Evolutionary conservation across 2,888 invertebrate species (phyloP), one percentile per base, ranked within the genome.

Genomic region (Leptopilina drosophilae): DNA sequence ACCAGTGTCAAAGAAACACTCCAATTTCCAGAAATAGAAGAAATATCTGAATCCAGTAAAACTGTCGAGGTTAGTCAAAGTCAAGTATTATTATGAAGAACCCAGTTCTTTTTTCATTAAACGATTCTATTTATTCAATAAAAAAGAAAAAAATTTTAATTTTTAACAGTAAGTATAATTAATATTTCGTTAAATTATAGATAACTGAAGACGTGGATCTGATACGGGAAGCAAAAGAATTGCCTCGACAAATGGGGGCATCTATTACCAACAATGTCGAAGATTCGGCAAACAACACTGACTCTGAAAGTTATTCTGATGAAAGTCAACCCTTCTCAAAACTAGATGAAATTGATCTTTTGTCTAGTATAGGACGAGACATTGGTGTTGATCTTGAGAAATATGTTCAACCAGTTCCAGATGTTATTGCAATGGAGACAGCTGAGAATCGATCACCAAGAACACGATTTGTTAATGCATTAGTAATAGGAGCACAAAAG

Each of bases 381-480:
- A 90, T 90, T 80, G 90, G 89, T 33, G 88, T 89, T 77, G 90
- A 91, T 79, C 87, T 91, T 64, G 90, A 90, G 53, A 90, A 90
- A 81, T 91, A 90, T 89, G 90, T 90, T 20, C 90, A 90, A 78
- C 88, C 90, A 40, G 89, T 92, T 62, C 91, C 91, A 15, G 91
- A 91, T 87, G 89, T 91, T n/a, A 88, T 91, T 12, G 90, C 90
- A 20, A 90, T 91, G 91, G 90, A 91, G 75, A 73, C 82, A 14
- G n/a, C 80, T 6, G 79, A 79, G 5, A 65, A 82, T 26, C 80
- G 81, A 0, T 67, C 77, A 9, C 77, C 82, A 8, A 46, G 81
- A 59, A 73, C 66, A 9, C 73, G 78, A 26, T 69, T 75, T 64
- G 42, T 75, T 59, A 76, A 73, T n/a, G 80, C 76, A 26, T 2